Conservation (phyloP, 2,113 vertebrate species). For the Capreolus pygargus region DNA sequence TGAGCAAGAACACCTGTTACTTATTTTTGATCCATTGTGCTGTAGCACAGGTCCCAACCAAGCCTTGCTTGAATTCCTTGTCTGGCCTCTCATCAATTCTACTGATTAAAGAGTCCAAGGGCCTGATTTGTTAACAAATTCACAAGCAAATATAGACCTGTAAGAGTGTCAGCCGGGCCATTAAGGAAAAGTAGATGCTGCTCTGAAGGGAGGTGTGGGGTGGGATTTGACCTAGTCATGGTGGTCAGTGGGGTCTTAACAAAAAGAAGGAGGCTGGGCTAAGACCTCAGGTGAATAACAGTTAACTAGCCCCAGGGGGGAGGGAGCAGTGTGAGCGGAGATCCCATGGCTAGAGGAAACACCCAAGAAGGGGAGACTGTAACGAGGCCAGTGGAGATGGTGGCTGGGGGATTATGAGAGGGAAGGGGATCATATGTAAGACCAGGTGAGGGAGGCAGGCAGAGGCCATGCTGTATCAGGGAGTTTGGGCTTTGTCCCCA, state of each 20-base stretch:
- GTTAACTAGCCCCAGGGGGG: not conserved
- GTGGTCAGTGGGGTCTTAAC: not conserved
- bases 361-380: not conserved
- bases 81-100: not conserved
- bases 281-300: not conserved
- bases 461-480: not conserved
- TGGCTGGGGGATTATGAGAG: not conserved
- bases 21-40: not conserved
- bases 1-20: not conserved
- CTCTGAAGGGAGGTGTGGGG: not conserved
- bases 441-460: not conserved
- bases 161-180: not conserved
- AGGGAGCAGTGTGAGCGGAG: not conserved
- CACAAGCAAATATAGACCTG: not conserved
- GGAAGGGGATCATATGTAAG: not conserved
- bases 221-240: not conserved
- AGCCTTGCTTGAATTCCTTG: not conserved
- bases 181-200: not conserved
- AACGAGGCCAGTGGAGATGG: not conserved
- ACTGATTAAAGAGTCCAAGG: not conserved
- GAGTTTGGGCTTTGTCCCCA: not conserved
- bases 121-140: not conserved
- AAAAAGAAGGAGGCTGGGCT: not conserved
- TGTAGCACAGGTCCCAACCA: too few relatives aligned
- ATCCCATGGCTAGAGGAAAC: not conserved